These are phyloP conservation scores for Myodes glareolus DNA, from an alignment of 2,113 vertebrate genomes.

Conservation along the genomic window DNA sequence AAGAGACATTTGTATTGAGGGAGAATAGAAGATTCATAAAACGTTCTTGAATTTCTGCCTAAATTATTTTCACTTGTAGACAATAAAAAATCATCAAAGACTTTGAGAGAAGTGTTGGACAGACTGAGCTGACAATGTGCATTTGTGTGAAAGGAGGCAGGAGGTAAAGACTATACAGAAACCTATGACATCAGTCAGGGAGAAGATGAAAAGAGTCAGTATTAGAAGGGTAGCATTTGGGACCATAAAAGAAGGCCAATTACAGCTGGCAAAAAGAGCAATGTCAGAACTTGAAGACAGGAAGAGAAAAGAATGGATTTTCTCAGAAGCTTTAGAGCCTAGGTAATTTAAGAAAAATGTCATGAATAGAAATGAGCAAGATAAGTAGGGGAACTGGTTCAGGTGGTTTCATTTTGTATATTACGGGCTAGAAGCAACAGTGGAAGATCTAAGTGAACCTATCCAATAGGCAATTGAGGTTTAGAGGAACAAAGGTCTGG, in stretches of 20 bases:
- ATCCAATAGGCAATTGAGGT: slow-evolving; percentile 6
- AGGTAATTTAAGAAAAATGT: slow-evolving; percentile 21
- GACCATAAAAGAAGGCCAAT: slow-evolving; percentile 13
- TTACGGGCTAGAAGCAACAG: slow-evolving; percentile 5
- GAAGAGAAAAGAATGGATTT: slow-evolving; percentile 1
- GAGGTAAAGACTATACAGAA: slow-evolving; percentile 11
- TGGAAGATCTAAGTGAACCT: slow-evolving; percentile 34
- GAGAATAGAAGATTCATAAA: slow-evolving; percentile 41
- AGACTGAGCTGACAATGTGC: not conserved
- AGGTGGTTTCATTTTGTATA: not conserved
- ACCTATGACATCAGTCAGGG: not conserved
- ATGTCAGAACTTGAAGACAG: slow-evolving; percentile 26
- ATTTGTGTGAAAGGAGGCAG: not conserved
- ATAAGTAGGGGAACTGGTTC: slow-evolving; percentile 5
- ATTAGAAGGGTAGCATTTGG: slow-evolving; percentile 11
- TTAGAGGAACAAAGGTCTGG: not conserved
- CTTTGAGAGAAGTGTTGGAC: not conserved
- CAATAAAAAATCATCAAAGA: slow-evolving; percentile 6
- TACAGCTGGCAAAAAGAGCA: slow-evolving; percentile 22
- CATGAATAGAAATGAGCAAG: slow-evolving; percentile 55
- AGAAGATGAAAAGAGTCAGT: slow-evolving; percentile 30
- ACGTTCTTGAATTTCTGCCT: slow-evolving; percentile 32
- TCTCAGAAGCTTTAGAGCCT: slow-evolving; percentile 20
- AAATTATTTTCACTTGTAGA: slow-evolving; percentile 43
- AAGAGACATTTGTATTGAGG: not conserved